Evolutionary conservation across 1,140 invertebrate species (phyloP).

Genomic region (Hypothenemus hampei): DNA sequence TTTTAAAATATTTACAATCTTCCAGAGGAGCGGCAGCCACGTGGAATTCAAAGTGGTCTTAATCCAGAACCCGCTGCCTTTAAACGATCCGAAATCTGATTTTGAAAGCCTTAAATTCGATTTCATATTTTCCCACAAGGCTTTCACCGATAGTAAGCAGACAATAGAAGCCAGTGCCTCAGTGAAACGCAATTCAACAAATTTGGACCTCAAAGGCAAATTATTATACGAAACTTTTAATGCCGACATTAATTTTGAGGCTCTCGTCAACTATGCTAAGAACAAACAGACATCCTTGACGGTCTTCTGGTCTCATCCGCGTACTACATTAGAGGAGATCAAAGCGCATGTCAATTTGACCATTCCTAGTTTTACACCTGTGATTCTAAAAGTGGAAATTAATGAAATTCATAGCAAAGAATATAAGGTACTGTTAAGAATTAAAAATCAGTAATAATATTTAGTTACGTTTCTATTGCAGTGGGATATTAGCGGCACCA

Average conservation of each 20-base stretch:
- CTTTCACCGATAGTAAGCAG: constrained; percentile 39
- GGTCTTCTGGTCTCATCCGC: constrained; percentile 52
- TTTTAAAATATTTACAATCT: constrained; percentile 19
- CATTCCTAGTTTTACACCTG: constrained; percentile 57
- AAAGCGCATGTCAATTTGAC: constrained; percentile 58
- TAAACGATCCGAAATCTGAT: constrained; percentile 45
- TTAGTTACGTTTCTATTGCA: constrained; percentile 41
- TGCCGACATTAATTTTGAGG: constrained; percentile 44
- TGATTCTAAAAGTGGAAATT: constrained; percentile 52
- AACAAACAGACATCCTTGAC: constrained; percentile 56
- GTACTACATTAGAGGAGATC: constrained; percentile 50
- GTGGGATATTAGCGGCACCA: constrained; percentile 63
- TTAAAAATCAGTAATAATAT: no score
- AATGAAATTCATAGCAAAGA: constrained; percentile 52
- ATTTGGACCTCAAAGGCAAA: constrained; percentile 46
- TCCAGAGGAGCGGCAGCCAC: constrained; percentile 51
- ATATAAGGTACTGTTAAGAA: constrained; percentile 58
- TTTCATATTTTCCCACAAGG: constrained; percentile 51
- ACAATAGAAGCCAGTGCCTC: constrained; percentile 43
- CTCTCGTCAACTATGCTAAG: constrained; percentile 43
- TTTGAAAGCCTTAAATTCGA: constrained; percentile 53
- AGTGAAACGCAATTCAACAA: constrained; percentile 43
- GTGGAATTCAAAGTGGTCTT: constrained; percentile 50
- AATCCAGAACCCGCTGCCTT: constrained; percentile 31
- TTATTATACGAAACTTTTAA: constrained; percentile 46